phyloP scores from a whole-genome alignment of 1,140 invertebrate species.

The Sitodiplosis mosellana region DNA sequence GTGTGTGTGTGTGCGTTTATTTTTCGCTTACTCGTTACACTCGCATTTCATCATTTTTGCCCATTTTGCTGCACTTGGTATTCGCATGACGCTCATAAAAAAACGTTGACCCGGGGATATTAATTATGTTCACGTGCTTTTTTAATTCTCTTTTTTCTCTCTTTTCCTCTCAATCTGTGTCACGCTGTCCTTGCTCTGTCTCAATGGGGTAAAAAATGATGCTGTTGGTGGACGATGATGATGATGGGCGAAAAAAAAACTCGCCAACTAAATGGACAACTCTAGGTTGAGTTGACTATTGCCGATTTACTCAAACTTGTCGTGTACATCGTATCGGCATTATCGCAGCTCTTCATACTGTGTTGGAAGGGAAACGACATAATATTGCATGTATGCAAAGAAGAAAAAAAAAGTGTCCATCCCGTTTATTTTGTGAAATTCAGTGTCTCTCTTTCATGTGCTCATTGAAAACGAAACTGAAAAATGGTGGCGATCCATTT shows the following conservation, averaged over 20 bases:
- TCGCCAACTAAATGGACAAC: background rate
- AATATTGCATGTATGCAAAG: constrained; percentile 15
- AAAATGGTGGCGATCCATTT: background rate
- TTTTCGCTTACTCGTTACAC: too few relatives aligned
- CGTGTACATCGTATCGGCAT: constrained; percentile 17
- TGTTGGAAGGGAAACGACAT: constrained; percentile 19
- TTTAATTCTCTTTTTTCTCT: background rate
- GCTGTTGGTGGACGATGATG: too few relatives aligned
- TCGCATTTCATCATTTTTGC: background rate
- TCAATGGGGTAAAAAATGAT: too few relatives aligned
- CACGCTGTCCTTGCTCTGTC: background rate
- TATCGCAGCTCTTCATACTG: constrained; percentile 18
- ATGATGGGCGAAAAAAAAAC: too few relatives aligned
- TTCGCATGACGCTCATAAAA: too few relatives aligned
- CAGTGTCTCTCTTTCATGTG: background rate
- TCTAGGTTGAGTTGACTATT: constrained; percentile 17
- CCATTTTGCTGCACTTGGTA: background rate
- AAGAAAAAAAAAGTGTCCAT: too few relatives aligned
- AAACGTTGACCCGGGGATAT: background rate
- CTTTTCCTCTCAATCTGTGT: background rate
- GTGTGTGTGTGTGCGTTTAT: too few relatives aligned
- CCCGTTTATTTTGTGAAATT: background rate
- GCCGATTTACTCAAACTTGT: constrained; percentile 20
- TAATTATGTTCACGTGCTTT: background rate
- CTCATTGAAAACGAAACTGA: background rate